Evolutionary conservation across 2,797 vertebrate species (phyloP).

Genomic region (Pachyuromys duprasi): DNA sequence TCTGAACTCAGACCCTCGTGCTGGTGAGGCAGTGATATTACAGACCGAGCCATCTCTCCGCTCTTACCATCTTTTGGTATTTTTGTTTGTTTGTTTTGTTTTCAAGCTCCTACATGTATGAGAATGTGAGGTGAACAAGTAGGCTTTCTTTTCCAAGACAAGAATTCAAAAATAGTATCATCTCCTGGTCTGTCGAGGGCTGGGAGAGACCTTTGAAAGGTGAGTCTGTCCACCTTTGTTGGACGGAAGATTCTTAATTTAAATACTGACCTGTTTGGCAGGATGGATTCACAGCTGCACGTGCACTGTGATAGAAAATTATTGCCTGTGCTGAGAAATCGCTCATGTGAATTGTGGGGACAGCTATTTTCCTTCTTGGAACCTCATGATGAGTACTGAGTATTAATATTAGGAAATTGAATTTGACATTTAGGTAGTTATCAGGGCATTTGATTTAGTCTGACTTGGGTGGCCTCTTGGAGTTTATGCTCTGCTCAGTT

Average conservation of each 20-base stretch:
- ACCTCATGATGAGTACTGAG: conserved; percentile 19
- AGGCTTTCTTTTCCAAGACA: conserved; percentile 16
- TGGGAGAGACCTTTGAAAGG: not conserved
- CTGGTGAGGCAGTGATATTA: not conserved
- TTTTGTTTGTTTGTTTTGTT: not conserved
- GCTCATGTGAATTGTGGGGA: conserved; percentile 41
- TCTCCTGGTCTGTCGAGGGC: not conserved
- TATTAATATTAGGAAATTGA: conserved; percentile 72
- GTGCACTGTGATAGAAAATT: conserved; percentile 63
- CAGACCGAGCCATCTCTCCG: not conserved
- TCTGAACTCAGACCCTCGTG: not conserved
- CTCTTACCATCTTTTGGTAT: conserved; percentile 16
- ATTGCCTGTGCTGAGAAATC: conserved; percentile 54
- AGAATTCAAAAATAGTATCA: not conserved
- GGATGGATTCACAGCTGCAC: conserved; percentile 35
- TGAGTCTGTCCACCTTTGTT: not conserved
- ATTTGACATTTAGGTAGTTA: conserved; percentile 67
- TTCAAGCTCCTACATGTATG: not conserved
- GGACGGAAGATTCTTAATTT: conserved; percentile 65
- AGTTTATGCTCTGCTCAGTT: conserved; percentile 47
- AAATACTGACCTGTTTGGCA: conserved; percentile 5
- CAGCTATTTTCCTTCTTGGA: conserved; percentile 62
- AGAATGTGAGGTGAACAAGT: not conserved
- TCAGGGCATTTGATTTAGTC: conserved; percentile 69
- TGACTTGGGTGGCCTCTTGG: conserved; percentile 53